Base-by-base conservation (phyloP, 2,888 invertebrate species). In the Caenorhabditis sinica region DNA sequence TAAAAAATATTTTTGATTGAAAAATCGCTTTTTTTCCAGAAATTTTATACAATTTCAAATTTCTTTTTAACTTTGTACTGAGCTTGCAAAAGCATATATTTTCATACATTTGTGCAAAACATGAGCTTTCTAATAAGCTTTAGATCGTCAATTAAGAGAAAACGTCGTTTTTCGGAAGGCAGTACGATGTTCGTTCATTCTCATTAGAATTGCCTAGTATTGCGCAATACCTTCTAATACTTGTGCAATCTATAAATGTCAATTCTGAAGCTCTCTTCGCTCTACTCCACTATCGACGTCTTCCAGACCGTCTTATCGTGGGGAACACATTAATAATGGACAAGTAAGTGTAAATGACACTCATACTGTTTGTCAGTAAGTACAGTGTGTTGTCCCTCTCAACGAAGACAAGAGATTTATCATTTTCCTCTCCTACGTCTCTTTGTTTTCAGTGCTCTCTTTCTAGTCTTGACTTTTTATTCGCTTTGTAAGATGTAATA, bases 221-320 rank as follows among this genome's bases (percentile, higher is more conserved):
- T 80, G 72, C 80, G 80, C 80, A 80, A 80, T 80, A 72, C 25
- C 9, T 3, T 49, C 28, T 36, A 80, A 80, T n/a, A 72, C 36
- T 58, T 61, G 58, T 72, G 72, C 53, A 65, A 72, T 72, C 58
- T 66, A 80, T 66, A 63, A 65, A 53, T 61, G 51, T 25, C 45
- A 53, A 11, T 53, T 11, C 13, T n/a, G 1, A 17, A 49, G 49
- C 60, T 36, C 45, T 60, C 51, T 25, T 40, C 45, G 20, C 9
- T 25, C 43, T 30, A 56, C 56, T 40, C 43, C 15, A 15, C n/a
- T 58, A 45, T 30, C 68, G 68, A 53, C 68, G 28, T 36, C 17
- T 15, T 36, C 30, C 36, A 25, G 56, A 49, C 28, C 28, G 56
- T 56, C 30, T 36, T n/a, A 56, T 49, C 33, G n/a, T 17, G 20